These are phyloP conservation scores for Heliconius nattereri DNA, from an alignment of 1,140 invertebrate genomes.

Conservation along the genomic window DNA sequence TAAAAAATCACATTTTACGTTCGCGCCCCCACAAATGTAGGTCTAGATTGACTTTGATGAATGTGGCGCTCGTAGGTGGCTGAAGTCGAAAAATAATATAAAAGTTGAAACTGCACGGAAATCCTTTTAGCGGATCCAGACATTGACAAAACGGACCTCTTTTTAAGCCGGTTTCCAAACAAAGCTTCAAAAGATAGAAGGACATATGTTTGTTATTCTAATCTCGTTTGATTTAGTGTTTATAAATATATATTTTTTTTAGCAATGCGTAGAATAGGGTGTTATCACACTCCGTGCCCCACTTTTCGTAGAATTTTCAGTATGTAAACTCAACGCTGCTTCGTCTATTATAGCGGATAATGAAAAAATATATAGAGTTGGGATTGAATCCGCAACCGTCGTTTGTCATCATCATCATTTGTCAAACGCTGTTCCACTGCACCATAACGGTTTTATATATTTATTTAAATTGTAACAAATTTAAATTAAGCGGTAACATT, in stretches of 20 bases:
- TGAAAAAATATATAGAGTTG: too few species aligned
- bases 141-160: conserved; percentile 39
- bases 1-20: conserved; percentile 18
- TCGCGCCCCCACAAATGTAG: conserved; percentile 22
- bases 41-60: conserved; percentile 42
- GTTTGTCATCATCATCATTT: too few species aligned
- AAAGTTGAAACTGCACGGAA: conserved; percentile 42
- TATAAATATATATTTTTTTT: background rate
- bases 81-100: conserved; percentile 39
- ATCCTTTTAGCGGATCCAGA: conserved; percentile 45
- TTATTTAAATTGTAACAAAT: too few species aligned
- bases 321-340: too few species aligned
- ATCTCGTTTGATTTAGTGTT: background rate
- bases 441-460: too few species aligned
- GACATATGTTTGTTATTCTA: conserved; percentile 15
- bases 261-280: background rate
- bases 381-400: too few species aligned
- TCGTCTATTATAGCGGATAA: too few species aligned
- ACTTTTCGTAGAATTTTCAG: too few species aligned
- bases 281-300: too few species aligned
- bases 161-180: conserved; percentile 35
- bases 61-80: conserved; percentile 35
- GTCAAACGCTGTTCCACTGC: too few species aligned
- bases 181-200: conserved; percentile 22
- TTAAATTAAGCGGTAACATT: too few species aligned